A percentile compares a stretch with the other conserved stretches of the same genome.
Conservation (phyloP, 1,140 invertebrate genomes). For the Diprion similis region DNA sequence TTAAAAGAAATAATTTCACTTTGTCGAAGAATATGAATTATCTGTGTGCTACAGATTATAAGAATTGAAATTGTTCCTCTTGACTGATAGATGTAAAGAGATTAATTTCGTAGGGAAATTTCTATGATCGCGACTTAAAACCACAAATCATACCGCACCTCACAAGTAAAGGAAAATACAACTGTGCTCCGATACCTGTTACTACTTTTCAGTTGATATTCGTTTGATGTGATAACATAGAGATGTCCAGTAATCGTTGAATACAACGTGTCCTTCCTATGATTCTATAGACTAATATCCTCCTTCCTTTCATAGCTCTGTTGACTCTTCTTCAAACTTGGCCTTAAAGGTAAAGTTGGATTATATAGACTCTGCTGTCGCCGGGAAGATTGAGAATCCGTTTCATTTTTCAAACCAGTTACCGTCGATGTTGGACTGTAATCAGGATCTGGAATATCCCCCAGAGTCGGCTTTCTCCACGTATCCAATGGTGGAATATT, state of each 20-base stretch:
- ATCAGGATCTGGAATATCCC: not conserved
- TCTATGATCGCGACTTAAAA: too few relatives aligned
- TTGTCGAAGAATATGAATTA: too few relatives aligned
- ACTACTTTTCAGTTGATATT: too few relatives aligned
- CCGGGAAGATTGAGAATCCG: not conserved
- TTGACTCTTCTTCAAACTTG: slow-evolving; percentile 5
- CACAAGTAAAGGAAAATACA: too few relatives aligned
- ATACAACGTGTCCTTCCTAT: not conserved
- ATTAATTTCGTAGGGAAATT: too few relatives aligned
- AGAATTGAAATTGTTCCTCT: too few relatives aligned
- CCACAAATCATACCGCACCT: too few relatives aligned
- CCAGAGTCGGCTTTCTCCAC: not conserved
- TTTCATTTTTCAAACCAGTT: not conserved
- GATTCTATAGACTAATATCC: slow-evolving; percentile 1
- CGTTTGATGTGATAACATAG: not conserved
- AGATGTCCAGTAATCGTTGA: not conserved
- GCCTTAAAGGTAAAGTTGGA: slow-evolving; percentile 7
- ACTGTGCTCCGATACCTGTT: too few relatives aligned
- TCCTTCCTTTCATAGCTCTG: slow-evolving; percentile 4
- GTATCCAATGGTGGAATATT: not conserved
- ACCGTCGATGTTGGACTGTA: slow-evolving; percentile 1
- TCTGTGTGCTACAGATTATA: too few relatives aligned
- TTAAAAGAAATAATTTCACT: too few relatives aligned
- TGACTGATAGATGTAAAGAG: too few relatives aligned
- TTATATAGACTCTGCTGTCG: not conserved